A percentile compares a stretch with the other conserved stretches of the same genome.
Conservation (phyloP, 2,888 invertebrate genomes). For the Protula sp. region DNA sequence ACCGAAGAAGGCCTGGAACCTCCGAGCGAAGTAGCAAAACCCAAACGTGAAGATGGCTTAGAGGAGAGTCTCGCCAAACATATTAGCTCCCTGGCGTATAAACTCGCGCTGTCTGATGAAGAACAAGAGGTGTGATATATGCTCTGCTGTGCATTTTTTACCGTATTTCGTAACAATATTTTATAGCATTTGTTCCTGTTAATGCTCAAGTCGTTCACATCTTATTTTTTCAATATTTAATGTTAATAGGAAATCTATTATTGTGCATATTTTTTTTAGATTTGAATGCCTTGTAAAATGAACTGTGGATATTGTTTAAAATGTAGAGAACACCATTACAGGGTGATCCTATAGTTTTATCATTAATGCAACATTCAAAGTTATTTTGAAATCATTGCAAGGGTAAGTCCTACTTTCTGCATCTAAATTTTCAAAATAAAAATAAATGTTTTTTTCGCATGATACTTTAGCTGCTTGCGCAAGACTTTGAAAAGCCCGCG, state of each 20-base stretch:
- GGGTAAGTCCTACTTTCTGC: no score
- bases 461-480: no score
- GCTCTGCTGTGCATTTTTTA: not conserved
- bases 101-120: slow-evolving; percentile 43
- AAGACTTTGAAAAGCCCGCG: not conserved
- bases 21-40: slow-evolving; percentile 40
- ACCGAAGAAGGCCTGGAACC: slow-evolving; percentile 41
- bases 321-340: no score
- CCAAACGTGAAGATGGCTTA: slow-evolving; percentile 39
- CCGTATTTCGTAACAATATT: not conserved
- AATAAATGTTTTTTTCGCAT: no score
- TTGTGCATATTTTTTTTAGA: no score
- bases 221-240: not conserved
- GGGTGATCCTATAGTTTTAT: no score
- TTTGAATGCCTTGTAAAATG: no score
- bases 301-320: no score
- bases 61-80: slow-evolving; percentile 38
- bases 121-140: slow-evolving; percentile 36
- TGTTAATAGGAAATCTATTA: no score
- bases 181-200: not conserved
- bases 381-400: no score
- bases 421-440: no score
- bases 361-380: no score
- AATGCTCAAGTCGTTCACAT: not conserved
- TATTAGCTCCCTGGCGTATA: slow-evolving; percentile 39